Evolutionary conservation across 2,113 vertebrate species (phyloP).

Genomic region (Poeciliopsis occidentalis): DNA sequence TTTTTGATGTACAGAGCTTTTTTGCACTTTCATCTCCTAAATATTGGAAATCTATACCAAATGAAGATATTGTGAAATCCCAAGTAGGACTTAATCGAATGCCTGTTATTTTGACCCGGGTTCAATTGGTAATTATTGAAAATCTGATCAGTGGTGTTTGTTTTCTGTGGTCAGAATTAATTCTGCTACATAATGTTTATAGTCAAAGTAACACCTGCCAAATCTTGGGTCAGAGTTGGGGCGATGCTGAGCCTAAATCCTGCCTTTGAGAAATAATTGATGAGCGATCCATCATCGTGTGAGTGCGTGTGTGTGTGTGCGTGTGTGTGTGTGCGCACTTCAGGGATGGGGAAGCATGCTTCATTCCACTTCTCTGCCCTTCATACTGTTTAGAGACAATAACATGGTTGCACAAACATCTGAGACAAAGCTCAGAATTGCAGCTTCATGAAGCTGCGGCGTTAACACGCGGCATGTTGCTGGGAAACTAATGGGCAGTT

Average conservation of each 20-base stretch:
- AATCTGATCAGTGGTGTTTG: background rate
- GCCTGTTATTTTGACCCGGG: background rate
- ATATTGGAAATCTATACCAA: background rate
- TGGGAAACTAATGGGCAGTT: constrained; percentile 68
- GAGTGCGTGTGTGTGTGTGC: constrained; percentile 1
- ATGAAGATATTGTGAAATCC: background rate
- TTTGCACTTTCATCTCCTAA: constrained; percentile 62
- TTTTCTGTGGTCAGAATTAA: background rate
- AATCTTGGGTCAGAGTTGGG: constrained; percentile 38
- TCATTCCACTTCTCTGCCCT: constrained; percentile 68
- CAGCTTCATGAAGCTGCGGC: constrained; percentile 24
- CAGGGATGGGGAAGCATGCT: constrained; percentile 64
- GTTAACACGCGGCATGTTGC: constrained; percentile 57
- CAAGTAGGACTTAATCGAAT: background rate
- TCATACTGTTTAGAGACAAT: constrained; percentile 36
- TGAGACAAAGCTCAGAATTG: constrained; percentile 10
- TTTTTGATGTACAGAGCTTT: constrained; percentile 44
- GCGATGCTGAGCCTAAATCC: constrained; percentile 48
- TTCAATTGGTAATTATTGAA: background rate
- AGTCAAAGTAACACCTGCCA: constrained; percentile 42
- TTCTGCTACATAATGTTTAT: constrained; percentile 28
- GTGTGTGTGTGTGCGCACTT: background rate
- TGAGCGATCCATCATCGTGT: constrained; percentile 32
- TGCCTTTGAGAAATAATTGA: constrained; percentile 74
- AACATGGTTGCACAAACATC: constrained; percentile 43